Percentiles rank a stretch among this genome's conserved stretches.
Conservation (phyloP, 2,113 vertebrate species). For the Nyctereutes procyonoides region DNA sequence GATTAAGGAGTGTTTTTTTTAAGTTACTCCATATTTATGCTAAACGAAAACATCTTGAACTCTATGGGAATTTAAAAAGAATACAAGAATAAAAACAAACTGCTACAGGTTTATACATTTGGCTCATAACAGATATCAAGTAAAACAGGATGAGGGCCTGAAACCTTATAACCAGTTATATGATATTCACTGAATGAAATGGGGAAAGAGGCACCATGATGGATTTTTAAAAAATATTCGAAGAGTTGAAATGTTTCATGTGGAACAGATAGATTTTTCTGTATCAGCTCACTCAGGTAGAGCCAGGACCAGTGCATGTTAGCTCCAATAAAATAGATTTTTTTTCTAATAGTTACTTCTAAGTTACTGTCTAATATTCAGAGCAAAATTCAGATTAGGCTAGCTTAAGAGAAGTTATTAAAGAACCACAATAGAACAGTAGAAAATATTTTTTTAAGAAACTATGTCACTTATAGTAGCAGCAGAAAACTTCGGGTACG, state of each 20-base stretch:
- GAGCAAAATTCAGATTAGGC: constrained; percentile 15
- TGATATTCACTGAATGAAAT: neutral
- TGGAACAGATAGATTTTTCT: neutral
- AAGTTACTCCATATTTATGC: neutral
- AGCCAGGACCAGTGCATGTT: neutral
- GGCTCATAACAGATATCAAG: neutral
- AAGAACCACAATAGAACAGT: neutral
- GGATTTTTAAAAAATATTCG: neutral
- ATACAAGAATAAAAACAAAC: neutral
- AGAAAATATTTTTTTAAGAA: neutral
- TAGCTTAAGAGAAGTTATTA: neutral
- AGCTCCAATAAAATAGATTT: neutral
- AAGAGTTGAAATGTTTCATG: neutral
- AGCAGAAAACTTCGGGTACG: neutral
- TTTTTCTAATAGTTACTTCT: neutral
- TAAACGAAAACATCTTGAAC: neutral
- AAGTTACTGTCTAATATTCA: neutral
- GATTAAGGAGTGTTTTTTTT: constrained; percentile 35
- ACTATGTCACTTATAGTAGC: neutral
- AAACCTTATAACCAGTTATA: neutral
- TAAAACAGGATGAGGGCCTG: constrained; percentile 10
- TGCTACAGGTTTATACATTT: neutral
- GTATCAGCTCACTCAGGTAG: neutral
- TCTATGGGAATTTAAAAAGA: constrained; percentile 16
- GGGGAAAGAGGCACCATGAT: neutral